Evolutionary conservation across 2,888 invertebrate genomes (phyloP), one percentile per base, ranked within the genome.

Genomic region (Acrocyrtus sp.): DNA sequence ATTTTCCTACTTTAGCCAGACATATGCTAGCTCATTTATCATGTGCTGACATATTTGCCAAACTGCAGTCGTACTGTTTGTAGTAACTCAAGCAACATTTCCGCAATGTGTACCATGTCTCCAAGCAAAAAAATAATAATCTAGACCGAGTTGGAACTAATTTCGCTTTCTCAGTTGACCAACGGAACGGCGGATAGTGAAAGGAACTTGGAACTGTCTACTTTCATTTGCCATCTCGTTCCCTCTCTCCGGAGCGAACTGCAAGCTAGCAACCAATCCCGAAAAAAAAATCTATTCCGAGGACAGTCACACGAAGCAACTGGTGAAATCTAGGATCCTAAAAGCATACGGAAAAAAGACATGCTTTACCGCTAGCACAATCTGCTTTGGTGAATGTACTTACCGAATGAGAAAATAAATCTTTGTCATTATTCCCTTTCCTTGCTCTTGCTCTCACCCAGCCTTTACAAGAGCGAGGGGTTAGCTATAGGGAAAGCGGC

Each of bases 351-450:
- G 24, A 53, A 12, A 58, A 57, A 48, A 29, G 41, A 68, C 60
- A 54, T 57, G 51, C 39, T 26, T 57, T 66, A 27, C 48, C 39
- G 39, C n/a, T 69, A 54, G 43, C 57, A 56, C 62, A 62, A 69
- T 69, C 61, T 70, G 62, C 48, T 63, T 45, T 22, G 34, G 57
- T 26, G 63, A 57, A 51, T 61, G 57, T 70, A 72, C 63, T 70
- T 63, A 63, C 54, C 56, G 57, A 58, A 72, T 65, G 65, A 58
- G 65, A 47, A 47, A 58, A 72, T 72, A 72, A 72, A 72, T 72
- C 72, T 63, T 51, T 65, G 72, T 72, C 68, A 60, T 68, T 65
- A 72, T 72, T 72, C 63, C 21, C 72, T 45, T 22, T 47, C 39
- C 27, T n/a, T n/a, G n/a, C n/a, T n/a, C n/a, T n/a, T n/a, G n/a